These are phyloP conservation scores for Balanococcus diminutus DNA, from an alignment of 2,888 invertebrate species.

Conservation along the genomic window DNA sequence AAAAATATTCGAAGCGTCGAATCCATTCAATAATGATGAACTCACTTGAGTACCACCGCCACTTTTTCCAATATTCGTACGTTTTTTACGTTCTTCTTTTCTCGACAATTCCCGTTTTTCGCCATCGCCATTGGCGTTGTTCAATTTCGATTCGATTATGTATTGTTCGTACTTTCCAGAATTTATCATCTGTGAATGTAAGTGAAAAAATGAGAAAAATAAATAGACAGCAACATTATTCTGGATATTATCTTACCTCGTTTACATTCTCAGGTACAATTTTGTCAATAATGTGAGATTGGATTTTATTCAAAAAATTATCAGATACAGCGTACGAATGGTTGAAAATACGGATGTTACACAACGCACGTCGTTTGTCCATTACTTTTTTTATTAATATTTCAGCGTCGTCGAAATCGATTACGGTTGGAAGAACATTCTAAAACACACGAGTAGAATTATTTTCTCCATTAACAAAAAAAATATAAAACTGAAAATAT, in stretches of 20 bases:
- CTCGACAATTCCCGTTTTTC: constrained; percentile 65
- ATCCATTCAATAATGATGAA: neutral
- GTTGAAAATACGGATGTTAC: constrained; percentile 64
- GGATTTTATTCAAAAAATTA: constrained; percentile 68
- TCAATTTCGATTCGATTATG: constrained; percentile 69
- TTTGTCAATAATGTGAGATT: constrained; percentile 62
- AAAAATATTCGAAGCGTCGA: neutral
- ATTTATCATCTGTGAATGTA: constrained; percentile 65
- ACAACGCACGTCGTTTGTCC: constrained; percentile 67
- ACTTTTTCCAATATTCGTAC: constrained; percentile 83
- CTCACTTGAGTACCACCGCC: constrained; percentile 82
- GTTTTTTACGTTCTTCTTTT: constrained; percentile 86
- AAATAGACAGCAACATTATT: neutral
- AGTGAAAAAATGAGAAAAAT: neutral
- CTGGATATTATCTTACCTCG: constrained; percentile 59
- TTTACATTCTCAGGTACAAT: constrained; percentile 64
- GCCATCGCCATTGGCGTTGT: neutral
- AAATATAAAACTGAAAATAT: neutral
- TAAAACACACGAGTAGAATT: constrained; percentile 60
- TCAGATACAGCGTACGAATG: constrained; percentile 66
- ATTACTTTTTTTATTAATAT: constrained; percentile 72
- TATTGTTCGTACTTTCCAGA: constrained; percentile 74
- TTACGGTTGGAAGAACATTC: constrained; percentile 80
- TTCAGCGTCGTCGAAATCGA: constrained; percentile 77
- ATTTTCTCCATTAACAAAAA: constrained; percentile 18